phyloP scores from a whole-genome alignment of 2,113 vertebrate species.

The Lanius ludovicianus region DNA sequence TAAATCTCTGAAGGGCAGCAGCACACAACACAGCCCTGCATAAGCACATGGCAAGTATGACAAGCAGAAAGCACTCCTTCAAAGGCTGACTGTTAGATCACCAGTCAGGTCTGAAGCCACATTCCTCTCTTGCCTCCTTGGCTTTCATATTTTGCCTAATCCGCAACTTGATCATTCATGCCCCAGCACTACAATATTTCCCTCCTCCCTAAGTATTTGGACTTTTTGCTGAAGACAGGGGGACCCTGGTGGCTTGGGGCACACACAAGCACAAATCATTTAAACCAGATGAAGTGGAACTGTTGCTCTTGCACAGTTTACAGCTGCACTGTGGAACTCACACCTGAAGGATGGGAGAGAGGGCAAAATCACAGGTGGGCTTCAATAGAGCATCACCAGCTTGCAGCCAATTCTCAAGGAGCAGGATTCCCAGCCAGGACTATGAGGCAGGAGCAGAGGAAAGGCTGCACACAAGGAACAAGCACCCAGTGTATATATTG shows the following conservation, averaged over 20 bases:
- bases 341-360: background rate
- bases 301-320: background rate
- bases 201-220: background rate
- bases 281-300: background rate
- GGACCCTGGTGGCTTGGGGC: background rate
- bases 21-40: fast-evolving
- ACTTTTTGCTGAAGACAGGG: background rate
- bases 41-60: fast-evolving
- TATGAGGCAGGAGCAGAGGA: background rate
- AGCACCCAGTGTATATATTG: background rate
- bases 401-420: background rate
- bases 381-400: background rate
- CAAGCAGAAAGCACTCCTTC: background rate
- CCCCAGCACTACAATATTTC: fast-evolving
- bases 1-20: background rate
- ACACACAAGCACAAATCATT: background rate
- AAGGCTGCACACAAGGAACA: fast-evolving
- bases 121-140: background rate
- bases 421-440: background rate
- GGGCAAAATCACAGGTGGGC: background rate
- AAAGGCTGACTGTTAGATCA: background rate
- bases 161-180: background rate
- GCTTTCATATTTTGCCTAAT: background rate
- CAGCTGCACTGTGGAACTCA: background rate
- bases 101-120: fast-evolving